These are phyloP conservation scores for Montipora sp. DNA, from an alignment of 64 coral and sea anemone species.

Conservation along the genomic window DNA sequence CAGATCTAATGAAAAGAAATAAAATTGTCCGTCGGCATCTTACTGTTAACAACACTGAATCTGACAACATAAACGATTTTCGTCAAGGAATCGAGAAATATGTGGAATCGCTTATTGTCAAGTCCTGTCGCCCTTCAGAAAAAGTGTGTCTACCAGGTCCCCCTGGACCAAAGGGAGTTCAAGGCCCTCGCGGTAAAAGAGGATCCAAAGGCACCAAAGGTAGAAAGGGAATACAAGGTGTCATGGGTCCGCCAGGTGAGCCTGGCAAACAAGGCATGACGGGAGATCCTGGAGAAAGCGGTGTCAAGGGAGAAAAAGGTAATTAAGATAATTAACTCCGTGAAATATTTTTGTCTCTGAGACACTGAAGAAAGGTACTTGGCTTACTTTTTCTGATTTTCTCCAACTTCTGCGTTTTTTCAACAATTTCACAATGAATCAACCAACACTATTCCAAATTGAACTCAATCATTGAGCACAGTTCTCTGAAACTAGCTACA, in stretches of 20 bases:
- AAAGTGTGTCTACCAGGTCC: slow-evolving; percentile 55
- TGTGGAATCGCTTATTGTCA: not conserved
- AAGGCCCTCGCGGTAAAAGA: slow-evolving; percentile 23
- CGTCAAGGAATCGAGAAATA: not conserved
- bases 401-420: no score
- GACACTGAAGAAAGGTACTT: no score
- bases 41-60: not conserved
- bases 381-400: no score
- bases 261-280: slow-evolving; percentile 49
- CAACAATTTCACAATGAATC: no score
- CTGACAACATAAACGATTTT: not conserved
- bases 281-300: slow-evolving; percentile 46
- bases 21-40: not conserved
- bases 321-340: not conserved
- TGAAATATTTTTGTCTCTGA: not conserved
- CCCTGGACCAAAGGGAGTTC: slow-evolving; percentile 34
- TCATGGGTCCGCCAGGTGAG: slow-evolving; percentile 45
- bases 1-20: not conserved
- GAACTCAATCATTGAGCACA: no score
- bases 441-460: no score
- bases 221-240: slow-evolving; percentile 9
- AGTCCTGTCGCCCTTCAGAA: slow-evolving; percentile 20
- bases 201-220: slow-evolving; percentile 21
- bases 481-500: no score
- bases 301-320: slow-evolving; percentile 38